These are phyloP conservation scores for Xenops minutus DNA, from an alignment of 2,797 vertebrate genomes.

Conservation along the genomic window DNA sequence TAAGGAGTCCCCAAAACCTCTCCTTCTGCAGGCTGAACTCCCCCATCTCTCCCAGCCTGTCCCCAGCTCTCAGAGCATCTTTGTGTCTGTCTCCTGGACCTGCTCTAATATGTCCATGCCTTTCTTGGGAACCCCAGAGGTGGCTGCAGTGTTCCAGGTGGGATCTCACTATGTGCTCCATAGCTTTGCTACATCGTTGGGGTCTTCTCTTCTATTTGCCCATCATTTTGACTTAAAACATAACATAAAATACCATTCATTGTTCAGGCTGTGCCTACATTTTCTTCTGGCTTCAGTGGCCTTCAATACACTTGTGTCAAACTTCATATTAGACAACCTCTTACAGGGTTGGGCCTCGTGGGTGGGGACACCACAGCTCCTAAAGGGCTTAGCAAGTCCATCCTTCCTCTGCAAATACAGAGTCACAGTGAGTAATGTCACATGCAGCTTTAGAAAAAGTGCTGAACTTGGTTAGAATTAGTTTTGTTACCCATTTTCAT, in stretches of 20 bases:
- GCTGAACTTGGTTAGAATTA: not conserved
- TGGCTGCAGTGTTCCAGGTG: not conserved
- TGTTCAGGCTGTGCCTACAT: not conserved
- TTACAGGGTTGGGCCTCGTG: not conserved
- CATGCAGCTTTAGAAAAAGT: not conserved
- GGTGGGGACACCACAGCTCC: not conserved
- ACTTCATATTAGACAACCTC: rapidly evolving
- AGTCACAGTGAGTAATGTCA: not conserved
- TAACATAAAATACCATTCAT: not conserved
- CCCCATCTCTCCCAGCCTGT: too few relatives aligned
- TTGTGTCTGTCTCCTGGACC: not conserved
- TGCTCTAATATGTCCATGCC: rapidly evolving
- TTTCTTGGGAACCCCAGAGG: too few relatives aligned
- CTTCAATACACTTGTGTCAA: not conserved
- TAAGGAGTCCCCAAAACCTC: too few relatives aligned
- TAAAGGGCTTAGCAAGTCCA: not conserved
- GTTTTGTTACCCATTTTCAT: not conserved
- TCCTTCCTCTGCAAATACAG: not conserved
- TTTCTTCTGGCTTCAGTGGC: not conserved
- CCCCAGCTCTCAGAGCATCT: too few relatives aligned
- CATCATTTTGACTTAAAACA: not conserved
- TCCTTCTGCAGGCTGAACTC: too few relatives aligned
- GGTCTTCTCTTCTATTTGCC: not conserved
- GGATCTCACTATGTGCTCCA: not conserved
- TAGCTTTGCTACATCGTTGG: not conserved